Evolutionary conservation across 2,888 invertebrate species (phyloP), one percentile per base, ranked within the genome.

Genomic region (Athrips mouffetella): DNA sequence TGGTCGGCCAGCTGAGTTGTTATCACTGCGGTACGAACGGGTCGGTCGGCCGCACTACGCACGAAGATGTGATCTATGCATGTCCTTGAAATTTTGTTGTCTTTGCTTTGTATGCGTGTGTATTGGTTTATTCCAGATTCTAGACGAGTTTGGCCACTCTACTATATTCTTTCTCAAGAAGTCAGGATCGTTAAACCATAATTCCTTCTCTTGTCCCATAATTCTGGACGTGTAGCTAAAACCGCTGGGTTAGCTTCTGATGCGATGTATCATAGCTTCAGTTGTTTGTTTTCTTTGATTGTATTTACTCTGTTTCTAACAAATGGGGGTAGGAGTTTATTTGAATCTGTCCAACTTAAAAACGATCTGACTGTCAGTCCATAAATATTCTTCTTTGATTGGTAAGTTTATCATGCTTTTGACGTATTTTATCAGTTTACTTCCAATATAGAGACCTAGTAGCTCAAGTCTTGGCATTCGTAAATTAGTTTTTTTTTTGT

Each of bases 281-380:
- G 2, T n/a, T 21, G 20, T 6, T 16, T n/a, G 20, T 25, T 16
- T 13, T 16, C 3, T 15, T 47, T 50, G 11, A 48, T 50, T 11
- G 49, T 47, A 23, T 45, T 31, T 1, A 52, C 15, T 13, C 50
- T 41, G 2, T 18, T 13, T 6, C 8, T 3, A 0, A 53, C 48
- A 48, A 50, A 53, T 4, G 45, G 52, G 7, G 49, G 45, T 16
- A 49, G 23, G n/a, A 51, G 30, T 25, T 47, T 42, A 20, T 48
- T 35, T 1, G 45, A 35, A 8, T 46, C 13, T 2, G 37, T 20
- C 48, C 48, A 51, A 8, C 11, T 35, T 11, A 51, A 8, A n/a
- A 29, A 41, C 44, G 3, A 51, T 41, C 13, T n/a, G 21, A 37
- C 48, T 45, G 20, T 51, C 51, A 8, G 48, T 45, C 51, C 30